Base-by-base conservation (phyloP, 2,113 vertebrate genomes). In the Dermatemys mawii region DNA sequence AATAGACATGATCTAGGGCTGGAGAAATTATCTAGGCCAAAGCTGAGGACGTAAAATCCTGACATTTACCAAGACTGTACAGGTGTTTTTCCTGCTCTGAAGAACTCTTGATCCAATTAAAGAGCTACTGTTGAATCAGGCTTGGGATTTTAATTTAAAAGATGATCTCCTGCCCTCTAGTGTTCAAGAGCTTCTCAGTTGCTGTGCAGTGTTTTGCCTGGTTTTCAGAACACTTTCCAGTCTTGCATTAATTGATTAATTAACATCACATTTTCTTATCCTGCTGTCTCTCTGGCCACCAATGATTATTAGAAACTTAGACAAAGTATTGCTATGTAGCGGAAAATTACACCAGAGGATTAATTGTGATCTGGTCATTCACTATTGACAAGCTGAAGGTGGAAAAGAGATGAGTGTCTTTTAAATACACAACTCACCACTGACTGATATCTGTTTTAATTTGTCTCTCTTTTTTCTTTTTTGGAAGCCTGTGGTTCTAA, bases 91-190 rank as follows among this genome's bases (percentile, higher is more conserved):
- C 35, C 35, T 67, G 5, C n/a, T 92, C 11, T 14, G 82, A 1
- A 1, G 16, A 29, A 11, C 8, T 5, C 24, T 16, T 81, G 16
- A 75, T 2, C 19, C 32, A 17, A 49, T 6, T 73, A 10, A 81
- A 76, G 51, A 35, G 32, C 10, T 54, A 22, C 14, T 44, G 6
- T 44, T 70, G 7, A 67, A 84, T 70, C 5, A 60, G 13, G 32
- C 6, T 67, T 70, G 2, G 4, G 3, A 38, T 70, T 81, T 75
- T 81, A 90, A 81, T 81, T 75, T 81, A 90, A 81, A 90, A 91
- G 51, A 53, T 54, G 70, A 51, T 96, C 60, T 96, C 80, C 84
- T 94, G 96, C 94, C 95, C 93, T 89, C 96, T 97, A 87, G 84
- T 82, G 96, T 89, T 76, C 4, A n/a, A 86, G 29, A n/a, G 16